Percentiles rank a stretch among this genome's conserved stretches.
phyloP scores from a whole-genome alignment of 2,113 vertebrate species.

The Toxotes chatareus region DNA sequence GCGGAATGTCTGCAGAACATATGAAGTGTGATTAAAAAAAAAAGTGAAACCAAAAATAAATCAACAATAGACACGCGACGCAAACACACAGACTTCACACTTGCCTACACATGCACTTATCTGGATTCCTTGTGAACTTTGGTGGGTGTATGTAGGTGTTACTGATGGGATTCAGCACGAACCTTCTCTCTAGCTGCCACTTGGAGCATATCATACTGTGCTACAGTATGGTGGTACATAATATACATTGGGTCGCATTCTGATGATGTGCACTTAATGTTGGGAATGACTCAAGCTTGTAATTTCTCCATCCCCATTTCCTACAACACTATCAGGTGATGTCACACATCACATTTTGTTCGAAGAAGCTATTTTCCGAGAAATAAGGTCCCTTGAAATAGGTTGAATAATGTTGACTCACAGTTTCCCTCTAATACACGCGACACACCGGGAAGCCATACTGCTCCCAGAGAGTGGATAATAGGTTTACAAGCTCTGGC shows the following conservation, averaged over 20 bases:
- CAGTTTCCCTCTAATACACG: neutral
- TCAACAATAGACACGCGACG: constrained; percentile 16
- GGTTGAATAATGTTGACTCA: neutral
- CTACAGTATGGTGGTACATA: neutral
- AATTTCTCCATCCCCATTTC: neutral
- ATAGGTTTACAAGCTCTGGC: neutral
- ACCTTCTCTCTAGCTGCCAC: constrained; percentile 40
- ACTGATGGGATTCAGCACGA: constrained; percentile 37
- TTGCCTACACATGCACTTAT: constrained; percentile 63
- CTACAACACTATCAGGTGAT: neutral
- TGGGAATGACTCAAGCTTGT: too few species aligned
- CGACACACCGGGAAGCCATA: neutral
- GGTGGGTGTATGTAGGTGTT: constrained; percentile 68
- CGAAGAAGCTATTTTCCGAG: neutral
- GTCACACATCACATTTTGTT: neutral
- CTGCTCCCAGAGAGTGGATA: neutral
- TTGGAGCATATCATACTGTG: constrained; percentile 6
- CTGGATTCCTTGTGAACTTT: constrained; percentile 57
- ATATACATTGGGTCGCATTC: neutral
- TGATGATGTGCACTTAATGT: neutral
- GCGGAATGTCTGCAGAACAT: neutral
- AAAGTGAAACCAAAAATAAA: constrained; percentile 30
- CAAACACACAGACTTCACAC: constrained; percentile 58
- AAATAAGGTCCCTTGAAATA: neutral
- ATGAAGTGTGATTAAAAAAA: neutral